Conservation (phyloP, 2,888 invertebrate species). For the Epiperipatus broadwayi region DNA sequence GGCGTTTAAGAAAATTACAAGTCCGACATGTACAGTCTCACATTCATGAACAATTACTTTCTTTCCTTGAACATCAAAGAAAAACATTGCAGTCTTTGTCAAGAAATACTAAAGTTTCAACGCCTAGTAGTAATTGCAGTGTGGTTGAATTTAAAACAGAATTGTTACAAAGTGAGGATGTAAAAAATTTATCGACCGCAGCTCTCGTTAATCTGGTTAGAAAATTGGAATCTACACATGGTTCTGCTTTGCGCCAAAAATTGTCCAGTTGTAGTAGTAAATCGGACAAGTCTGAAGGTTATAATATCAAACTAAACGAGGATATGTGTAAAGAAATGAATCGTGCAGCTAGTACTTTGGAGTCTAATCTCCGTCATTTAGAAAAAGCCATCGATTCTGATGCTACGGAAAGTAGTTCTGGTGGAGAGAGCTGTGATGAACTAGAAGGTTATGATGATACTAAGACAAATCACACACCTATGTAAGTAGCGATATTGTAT, state of each 20-base stretch:
- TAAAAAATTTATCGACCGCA: slow-evolving; percentile 30
- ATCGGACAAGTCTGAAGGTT: slow-evolving; percentile 20
- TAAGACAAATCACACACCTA: no score
- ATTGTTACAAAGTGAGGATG: slow-evolving; percentile 26
- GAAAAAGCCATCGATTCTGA: slow-evolving; percentile 68
- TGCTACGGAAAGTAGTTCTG: slow-evolving; percentile 79
- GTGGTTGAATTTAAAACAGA: slow-evolving; percentile 22
- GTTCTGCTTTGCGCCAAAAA: no score
- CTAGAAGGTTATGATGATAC: slow-evolving; percentile 28
- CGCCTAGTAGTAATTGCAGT: slow-evolving; percentile 16
- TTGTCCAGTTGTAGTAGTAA: slow-evolving; percentile 20
- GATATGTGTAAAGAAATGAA: slow-evolving; percentile 36
- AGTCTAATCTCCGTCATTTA: slow-evolving; percentile 49
- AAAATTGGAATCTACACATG: slow-evolving; percentile 34
- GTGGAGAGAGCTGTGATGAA: slow-evolving; percentile 83
- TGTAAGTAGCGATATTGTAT: no score
- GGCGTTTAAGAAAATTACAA: slow-evolving; percentile 55
- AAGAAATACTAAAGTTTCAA: no score
- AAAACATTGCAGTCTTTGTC: slow-evolving; percentile 23
- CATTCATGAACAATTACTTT: slow-evolving; percentile 53
- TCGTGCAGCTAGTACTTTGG: slow-evolving; percentile 44
- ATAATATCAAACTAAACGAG: slow-evolving; percentile 21
- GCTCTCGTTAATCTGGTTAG: slow-evolving; percentile 40
- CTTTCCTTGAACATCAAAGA: slow-evolving; percentile 53
- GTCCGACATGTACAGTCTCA: slow-evolving; percentile 53